Percentiles rank a stretch among this genome's conserved stretches.
Conservation (phyloP, 92 coral and sea anemone genomes). For the Porites lobata region DNA sequence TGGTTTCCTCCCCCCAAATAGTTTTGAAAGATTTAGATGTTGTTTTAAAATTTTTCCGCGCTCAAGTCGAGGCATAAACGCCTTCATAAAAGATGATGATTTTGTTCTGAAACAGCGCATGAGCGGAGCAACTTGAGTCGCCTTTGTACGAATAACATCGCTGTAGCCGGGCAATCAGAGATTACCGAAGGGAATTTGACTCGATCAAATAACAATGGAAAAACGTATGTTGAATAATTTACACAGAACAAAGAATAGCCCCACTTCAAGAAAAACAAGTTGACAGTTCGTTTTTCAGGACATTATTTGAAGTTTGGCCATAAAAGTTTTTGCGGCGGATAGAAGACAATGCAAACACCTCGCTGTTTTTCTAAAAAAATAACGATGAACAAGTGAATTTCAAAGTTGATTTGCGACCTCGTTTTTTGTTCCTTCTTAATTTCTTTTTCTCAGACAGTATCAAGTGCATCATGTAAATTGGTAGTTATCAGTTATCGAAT, state of each 20-base stretch:
- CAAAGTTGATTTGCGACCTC: constrained; percentile 42
- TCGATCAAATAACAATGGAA: constrained; percentile 43
- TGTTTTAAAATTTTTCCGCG: neutral
- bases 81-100: neutral
- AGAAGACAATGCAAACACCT: neutral
- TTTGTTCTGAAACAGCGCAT: neutral
- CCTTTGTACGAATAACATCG: constrained; percentile 28
- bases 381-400: constrained; percentile 4
- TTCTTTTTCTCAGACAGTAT: constrained; percentile 34
- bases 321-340: neutral
- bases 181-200: constrained; percentile 68
- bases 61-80: neutral
- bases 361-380: neutral
- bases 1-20: neutral
- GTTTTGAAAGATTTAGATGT: neutral
- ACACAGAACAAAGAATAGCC: constrained; percentile 63
- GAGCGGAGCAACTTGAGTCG: neutral
- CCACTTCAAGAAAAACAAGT: constrained; percentile 53
- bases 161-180: constrained; percentile 80
- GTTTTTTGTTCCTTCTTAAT: neutral
- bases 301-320: neutral
- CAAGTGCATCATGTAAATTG: constrained; percentile 43
- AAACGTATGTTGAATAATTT: constrained; percentile 79
- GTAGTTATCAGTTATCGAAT: constrained; percentile 44
- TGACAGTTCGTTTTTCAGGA: constrained; percentile 6